Evolutionary conservation across 2,888 invertebrate species (phyloP).

Genomic region (Acrobasis consociella): DNA sequence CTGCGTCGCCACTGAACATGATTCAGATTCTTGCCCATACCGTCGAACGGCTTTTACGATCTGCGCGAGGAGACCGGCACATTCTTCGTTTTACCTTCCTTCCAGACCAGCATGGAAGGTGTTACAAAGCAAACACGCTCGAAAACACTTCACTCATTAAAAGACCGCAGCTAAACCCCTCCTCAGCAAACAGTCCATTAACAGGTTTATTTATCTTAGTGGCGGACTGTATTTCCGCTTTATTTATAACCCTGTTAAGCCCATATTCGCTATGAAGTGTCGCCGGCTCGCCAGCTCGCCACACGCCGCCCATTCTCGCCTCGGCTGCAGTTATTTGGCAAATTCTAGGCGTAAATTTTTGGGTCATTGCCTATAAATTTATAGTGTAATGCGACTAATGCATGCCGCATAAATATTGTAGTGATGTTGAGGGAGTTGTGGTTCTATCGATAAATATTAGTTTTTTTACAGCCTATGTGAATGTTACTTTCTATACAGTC

Average conservation of each 20-base stretch:
- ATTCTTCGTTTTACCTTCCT: no score
- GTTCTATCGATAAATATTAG: constrained; percentile 5
- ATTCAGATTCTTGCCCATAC: no score
- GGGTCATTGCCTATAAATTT: constrained; percentile 29
- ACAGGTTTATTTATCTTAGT: constrained; percentile 18
- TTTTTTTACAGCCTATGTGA: background rate
- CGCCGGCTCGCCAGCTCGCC: constrained; percentile 15
- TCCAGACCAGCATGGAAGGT: no score
- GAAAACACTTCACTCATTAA: constrained; percentile 3
- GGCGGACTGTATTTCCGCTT: constrained; percentile 4
- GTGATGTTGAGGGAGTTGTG: background rate
- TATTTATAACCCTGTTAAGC: constrained; percentile 19
- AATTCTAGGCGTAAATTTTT: constrained; percentile 29
- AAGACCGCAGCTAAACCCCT: background rate
- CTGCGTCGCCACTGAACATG: no score
- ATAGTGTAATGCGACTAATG: constrained; percentile 22
- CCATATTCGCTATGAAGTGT: constrained; percentile 22
- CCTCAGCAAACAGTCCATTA: constrained; percentile 16
- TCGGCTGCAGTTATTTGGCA: constrained; percentile 27
- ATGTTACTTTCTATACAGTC: no score
- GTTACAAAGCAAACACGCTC: background rate
- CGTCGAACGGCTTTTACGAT: no score
- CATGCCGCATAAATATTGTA: constrained; percentile 19
- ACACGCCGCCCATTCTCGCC: constrained; percentile 24
- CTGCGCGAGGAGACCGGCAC: no score